Evolutionary conservation across 2,797 vertebrate genomes (phyloP).

Genomic region (Catharus ustulatus): DNA sequence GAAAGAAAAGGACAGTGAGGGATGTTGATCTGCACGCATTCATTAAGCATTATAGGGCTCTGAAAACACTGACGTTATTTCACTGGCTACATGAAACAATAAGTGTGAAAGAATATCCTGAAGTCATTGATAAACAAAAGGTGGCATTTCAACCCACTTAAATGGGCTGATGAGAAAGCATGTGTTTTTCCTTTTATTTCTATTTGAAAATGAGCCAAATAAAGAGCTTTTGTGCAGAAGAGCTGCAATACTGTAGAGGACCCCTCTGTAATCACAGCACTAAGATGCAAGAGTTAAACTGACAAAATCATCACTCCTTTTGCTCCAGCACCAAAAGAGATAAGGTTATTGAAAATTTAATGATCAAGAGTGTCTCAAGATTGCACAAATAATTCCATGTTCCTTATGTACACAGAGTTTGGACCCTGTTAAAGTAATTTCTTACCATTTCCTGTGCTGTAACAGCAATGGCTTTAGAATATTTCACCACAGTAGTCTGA

Average conservation of each 20-base stretch:
- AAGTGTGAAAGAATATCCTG: background rate
- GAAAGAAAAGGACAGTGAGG: background rate
- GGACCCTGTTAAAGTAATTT: background rate
- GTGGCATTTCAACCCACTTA: background rate
- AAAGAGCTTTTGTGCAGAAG: background rate
- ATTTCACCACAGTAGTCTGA: constrained; percentile 98
- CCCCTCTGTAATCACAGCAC: accelerated
- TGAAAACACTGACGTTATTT: background rate
- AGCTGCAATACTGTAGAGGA: background rate
- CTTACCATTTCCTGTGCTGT: constrained; percentile 99
- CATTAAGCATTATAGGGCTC: background rate
- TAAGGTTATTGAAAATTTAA: background rate
- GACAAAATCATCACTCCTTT: background rate
- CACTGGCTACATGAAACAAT: background rate
- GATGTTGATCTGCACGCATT: background rate
- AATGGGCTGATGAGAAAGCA: background rate
- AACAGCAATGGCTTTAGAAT: constrained; percentile 95
- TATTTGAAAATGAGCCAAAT: background rate
- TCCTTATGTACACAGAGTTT: background rate
- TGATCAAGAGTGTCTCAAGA: background rate
- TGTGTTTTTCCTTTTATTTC: background rate
- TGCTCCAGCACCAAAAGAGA: background rate
- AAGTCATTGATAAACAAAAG: background rate
- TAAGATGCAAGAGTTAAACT: background rate
- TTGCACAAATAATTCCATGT: accelerated